Evolutionary conservation across 2,113 vertebrate genomes (phyloP), one percentile per base, ranked within the genome.

Genomic region (Stigmatopora nigra): DNA sequence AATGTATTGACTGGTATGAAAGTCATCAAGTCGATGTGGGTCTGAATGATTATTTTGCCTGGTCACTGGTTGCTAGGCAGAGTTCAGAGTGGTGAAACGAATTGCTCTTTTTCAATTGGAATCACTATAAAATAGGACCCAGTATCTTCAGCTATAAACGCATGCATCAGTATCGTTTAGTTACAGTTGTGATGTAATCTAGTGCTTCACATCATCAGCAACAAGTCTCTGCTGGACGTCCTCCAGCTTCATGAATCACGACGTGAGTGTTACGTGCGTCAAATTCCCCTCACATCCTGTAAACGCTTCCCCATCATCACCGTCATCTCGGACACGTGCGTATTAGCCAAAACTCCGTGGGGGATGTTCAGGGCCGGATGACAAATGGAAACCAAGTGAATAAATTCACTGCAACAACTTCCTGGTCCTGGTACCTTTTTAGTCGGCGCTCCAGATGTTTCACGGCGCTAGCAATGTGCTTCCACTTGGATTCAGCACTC

Each of bases 401-500:
- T 70, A 70, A 78, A 88, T 82, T 84, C 67, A 56, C 71, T 63
- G 67, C 70, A 69, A 77, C 73, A 72, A 65, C 75, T 72, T 45
- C 63, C 51, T 61, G 63, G 63, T 73, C 67, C 49, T 58, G 63
- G 62, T 72, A 65, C 45, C 64, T 73, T 68, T 72, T 68, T 72
- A 19, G 72, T 77, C 52, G 17, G 45, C 66, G 64, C 74, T 81
- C 69, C 82, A 86, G 82, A 84, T 85, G 87, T 87, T 80, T 46
- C 61, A 59, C 76, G 72, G 57, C 60, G 52, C 67, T 77, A 72
- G 69, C 73, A 82, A 78, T 78, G 70, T 86, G 84, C 67, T 83
- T 83, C 78, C 76, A 77, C 81, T 82, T 71, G 75, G 85, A 80
- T 82, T 86, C 85, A 82, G 44, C 68, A 53, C 82, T 82, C 71